phyloP scores from a whole-genome alignment of 1,140 invertebrate genomes.

The Teleopsis dalmanni region DNA sequence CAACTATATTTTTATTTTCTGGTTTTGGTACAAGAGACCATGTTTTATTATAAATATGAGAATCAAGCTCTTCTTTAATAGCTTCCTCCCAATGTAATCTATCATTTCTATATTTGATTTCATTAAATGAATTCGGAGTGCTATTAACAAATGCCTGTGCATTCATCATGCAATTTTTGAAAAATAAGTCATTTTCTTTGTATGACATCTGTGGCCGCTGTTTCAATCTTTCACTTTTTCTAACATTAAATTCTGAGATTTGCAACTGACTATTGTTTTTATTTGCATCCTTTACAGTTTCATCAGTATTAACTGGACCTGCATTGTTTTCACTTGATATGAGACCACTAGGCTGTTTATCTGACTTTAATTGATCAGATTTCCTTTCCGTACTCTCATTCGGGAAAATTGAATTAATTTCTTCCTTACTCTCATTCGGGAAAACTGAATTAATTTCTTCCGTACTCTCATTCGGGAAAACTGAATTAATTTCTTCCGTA shows the following conservation, averaged over 20 bases:
- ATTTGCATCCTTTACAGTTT: conserved; percentile 10
- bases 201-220: conserved; percentile 20
- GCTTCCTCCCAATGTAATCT: conserved; percentile 34
- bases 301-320: conserved; percentile 12
- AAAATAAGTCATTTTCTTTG: conserved; percentile 19
- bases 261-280: conserved; percentile 7
- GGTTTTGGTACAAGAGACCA: conserved; percentile 41
- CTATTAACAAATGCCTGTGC: conserved; percentile 19
- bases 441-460: conserved; percentile 2
- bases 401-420: conserved; percentile 8
- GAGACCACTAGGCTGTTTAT: conserved; percentile 11
- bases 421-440: conserved; percentile 9
- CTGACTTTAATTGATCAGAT: conserved; percentile 9
- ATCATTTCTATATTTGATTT: conserved; percentile 32
- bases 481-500: conserved; percentile 4
- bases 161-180: conserved; percentile 17
- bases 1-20: conserved; percentile 38
- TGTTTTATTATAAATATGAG: conserved; percentile 35
- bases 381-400: conserved; percentile 3
- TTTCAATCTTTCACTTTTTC: conserved; percentile 28
- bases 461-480: conserved; percentile 1
- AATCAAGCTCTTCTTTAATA: conserved; percentile 39
- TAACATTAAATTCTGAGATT: neutral
- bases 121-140: conserved; percentile 24
- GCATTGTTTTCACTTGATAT: conserved; percentile 11